phyloP scores from a whole-genome alignment of 1,140 invertebrate genomes.

The Mamestra configurata region DNA sequence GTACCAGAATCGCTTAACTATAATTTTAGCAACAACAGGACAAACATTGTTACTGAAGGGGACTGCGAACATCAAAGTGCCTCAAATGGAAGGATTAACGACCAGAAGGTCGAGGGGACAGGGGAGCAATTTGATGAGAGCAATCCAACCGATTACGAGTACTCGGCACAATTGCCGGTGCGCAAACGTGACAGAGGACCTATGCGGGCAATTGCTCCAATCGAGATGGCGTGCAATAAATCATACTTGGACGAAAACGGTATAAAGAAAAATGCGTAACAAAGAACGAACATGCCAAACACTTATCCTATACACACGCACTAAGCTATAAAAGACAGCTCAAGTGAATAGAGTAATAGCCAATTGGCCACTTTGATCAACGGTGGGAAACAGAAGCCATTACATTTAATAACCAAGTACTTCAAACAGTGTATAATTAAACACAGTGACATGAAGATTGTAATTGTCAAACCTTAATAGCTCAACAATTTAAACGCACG shows the following conservation, averaged over 20 bases:
- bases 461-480: conserved; percentile 43
- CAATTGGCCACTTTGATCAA: not conserved
- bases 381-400: conserved; percentile 20
- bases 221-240: not conserved
- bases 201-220: not conserved
- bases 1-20: not conserved
- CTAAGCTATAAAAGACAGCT: not conserved
- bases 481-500: conserved; percentile 24
- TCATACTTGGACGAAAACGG: not conserved
- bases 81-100: not conserved
- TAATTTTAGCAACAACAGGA: conserved; percentile 29
- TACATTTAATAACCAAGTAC: conserved; percentile 3
- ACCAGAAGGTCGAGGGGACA: conserved; percentile 11
- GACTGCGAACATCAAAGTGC: not conserved
- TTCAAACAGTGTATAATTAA: conserved; percentile 35
- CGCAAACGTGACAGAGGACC: not conserved
- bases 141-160: not conserved
- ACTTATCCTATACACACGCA: not conserved
- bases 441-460: conserved; percentile 17
- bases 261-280: not conserved
- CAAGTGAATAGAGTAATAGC: not conserved
- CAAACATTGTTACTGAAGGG: conserved; percentile 11
- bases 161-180: conserved; percentile 1
- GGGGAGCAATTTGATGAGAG: conserved; percentile 13
- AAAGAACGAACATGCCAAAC: not conserved